Evolutionary conservation across 2,113 vertebrate genomes (phyloP).

Genomic region (Odontesthes bonariensis): DNA sequence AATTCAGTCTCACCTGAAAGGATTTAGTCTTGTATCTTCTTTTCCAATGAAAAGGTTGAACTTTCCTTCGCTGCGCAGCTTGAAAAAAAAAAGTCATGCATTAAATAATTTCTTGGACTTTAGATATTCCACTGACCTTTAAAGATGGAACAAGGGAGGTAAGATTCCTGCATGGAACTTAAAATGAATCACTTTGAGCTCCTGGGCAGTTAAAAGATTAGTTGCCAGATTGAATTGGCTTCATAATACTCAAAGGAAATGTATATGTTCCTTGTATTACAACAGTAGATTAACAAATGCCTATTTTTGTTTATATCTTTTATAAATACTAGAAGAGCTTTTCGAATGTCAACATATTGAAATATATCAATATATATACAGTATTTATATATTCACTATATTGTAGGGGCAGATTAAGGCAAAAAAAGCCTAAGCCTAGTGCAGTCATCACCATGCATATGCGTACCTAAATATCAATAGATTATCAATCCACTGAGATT

Average conservation of each 20-base stretch:
- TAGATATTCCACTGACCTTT: conserved; percentile 70
- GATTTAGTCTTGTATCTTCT: conserved; percentile 43
- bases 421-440: too few relatives aligned
- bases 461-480: too few relatives aligned
- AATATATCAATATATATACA: too few relatives aligned
- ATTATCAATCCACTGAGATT: too few relatives aligned
- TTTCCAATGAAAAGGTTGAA: conserved; percentile 60
- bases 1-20: conserved; percentile 63
- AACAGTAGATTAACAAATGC: background rate
- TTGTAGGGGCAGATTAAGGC: too few relatives aligned
- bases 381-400: too few relatives aligned
- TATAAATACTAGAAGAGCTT: too few relatives aligned
- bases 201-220: conserved; percentile 19
- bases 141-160: conserved; percentile 48
- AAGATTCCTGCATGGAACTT: conserved; percentile 47
- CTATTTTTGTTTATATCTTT: too few relatives aligned
- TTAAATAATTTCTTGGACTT: conserved; percentile 48
- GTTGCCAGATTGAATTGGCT: conserved; percentile 25
- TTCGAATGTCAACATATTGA: too few relatives aligned
- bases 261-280: background rate
- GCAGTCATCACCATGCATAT: too few relatives aligned
- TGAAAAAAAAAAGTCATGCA: conserved; percentile 29
- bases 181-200: conserved; percentile 51
- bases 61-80: conserved; percentile 51
- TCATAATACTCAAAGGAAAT: conserved; percentile 9